These are phyloP conservation scores for Saccostrea glomerata DNA, from an alignment of 1,140 invertebrate species.

Conservation along the genomic window DNA sequence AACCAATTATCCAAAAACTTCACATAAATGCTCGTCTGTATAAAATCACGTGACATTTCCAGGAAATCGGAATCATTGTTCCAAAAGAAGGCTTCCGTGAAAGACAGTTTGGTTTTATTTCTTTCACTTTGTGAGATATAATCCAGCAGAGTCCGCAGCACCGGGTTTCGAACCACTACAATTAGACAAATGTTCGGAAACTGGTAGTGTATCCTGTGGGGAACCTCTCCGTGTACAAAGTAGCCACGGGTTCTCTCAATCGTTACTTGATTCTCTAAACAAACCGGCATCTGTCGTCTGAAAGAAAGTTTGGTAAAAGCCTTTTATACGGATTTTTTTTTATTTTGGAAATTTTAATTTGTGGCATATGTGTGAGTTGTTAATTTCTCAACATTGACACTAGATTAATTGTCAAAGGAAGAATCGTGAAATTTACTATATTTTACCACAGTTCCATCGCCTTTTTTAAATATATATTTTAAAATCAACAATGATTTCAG, in stretches of 20 bases:
- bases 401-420: too few species aligned
- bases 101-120: slow-evolving; percentile 12
- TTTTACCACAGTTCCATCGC: too few species aligned
- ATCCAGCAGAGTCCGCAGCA: background rate
- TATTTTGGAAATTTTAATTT: too few species aligned
- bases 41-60: slow-evolving; percentile 17
- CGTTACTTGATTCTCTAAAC: background rate
- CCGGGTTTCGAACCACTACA: slow-evolving; percentile 20
- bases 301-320: background rate
- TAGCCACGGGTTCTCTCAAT: background rate
- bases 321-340: too few species aligned
- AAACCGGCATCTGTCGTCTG: slow-evolving; percentile 13
- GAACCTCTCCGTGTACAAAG: background rate
- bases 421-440: too few species aligned
- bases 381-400: too few species aligned
- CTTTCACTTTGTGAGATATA: background rate
- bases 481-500: too few species aligned
- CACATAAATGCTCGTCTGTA: slow-evolving; percentile 13
- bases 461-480: too few species aligned
- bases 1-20: slow-evolving; percentile 27
- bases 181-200: background rate
- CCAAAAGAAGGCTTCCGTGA: slow-evolving; percentile 5
- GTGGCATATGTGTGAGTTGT: too few species aligned
- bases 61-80: background rate
- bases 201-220: background rate